A percentile compares a stretch with the other conserved stretches of the same genome.
phyloP scores from a whole-genome alignment of 1,140 invertebrate species.

The Colletes latitarsis region DNA sequence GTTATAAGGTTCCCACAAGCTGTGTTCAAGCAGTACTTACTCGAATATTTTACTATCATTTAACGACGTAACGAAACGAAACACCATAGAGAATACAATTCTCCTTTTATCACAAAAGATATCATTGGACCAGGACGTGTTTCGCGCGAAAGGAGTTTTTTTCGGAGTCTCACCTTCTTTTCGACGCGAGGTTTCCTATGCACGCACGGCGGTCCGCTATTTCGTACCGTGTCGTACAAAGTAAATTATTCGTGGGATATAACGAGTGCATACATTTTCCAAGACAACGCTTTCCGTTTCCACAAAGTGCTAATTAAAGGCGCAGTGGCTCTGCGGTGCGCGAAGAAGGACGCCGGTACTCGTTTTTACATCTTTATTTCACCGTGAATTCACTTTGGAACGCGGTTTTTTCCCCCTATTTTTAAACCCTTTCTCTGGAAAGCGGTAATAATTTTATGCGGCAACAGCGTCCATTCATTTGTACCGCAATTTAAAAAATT shows the following conservation, averaged over 20 bases:
- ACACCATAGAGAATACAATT: too few relatives aligned
- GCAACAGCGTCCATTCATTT: background rate
- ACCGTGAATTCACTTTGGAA: constrained; percentile 17
- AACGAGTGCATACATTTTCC: constrained; percentile 40
- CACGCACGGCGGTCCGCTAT: background rate
- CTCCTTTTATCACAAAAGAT: too few relatives aligned
- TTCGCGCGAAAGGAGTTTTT: background rate
- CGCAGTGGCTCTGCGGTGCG: background rate
- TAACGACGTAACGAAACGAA: too few relatives aligned
- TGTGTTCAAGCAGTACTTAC: too few relatives aligned
- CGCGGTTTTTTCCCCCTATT: background rate
- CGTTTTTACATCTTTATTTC: constrained; percentile 29
- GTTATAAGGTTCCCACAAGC: too few relatives aligned
- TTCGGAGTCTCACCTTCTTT: background rate
- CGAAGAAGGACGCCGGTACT: background rate
- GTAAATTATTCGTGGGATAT: constrained; percentile 32
- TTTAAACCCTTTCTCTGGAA: background rate
- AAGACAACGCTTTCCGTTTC: constrained; percentile 30
- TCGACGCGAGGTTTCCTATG: too few relatives aligned
- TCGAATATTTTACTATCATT: too few relatives aligned
- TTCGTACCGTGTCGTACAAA: background rate
- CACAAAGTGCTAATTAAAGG: constrained; percentile 37
- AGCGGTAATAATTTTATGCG: constrained; percentile 25
- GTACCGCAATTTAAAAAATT: constrained; percentile 9
- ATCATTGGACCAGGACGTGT: background rate